Conservation (phyloP, 2,113 vertebrate species). For the Rhinolophus ferrumequinum region DNA sequence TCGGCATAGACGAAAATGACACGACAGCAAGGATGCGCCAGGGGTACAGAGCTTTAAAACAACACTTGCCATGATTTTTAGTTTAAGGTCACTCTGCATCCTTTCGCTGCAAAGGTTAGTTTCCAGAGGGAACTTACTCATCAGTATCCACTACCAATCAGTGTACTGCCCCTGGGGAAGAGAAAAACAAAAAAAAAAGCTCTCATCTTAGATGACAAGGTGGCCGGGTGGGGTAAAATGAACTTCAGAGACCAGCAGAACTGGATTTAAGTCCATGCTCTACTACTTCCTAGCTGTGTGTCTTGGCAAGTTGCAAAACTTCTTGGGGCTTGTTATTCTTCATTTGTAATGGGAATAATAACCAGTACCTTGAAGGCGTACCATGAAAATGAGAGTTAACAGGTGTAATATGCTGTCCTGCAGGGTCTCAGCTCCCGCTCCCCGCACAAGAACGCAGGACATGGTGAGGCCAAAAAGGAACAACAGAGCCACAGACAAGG, state of each 20-base stretch:
- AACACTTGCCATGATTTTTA: neutral
- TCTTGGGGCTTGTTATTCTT: neutral
- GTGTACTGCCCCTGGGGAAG: neutral
- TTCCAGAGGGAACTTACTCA: neutral
- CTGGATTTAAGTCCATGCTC: neutral
- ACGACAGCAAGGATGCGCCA: accelerated
- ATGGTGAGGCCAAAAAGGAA: too few species aligned
- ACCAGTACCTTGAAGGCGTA: neutral
- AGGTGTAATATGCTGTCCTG: neutral
- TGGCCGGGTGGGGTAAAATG: neutral
- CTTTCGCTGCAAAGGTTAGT: neutral
- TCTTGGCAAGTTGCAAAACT: neutral
- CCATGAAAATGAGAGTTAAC: neutral
- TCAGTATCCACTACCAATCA: neutral
- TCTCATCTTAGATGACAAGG: neutral
- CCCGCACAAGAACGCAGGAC: too few species aligned
- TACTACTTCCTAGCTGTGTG: neutral
- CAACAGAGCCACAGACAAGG: too few species aligned
- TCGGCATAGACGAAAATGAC: neutral
- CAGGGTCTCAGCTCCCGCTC: too few species aligned
- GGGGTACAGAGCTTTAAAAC: neutral
- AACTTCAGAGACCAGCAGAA: neutral
- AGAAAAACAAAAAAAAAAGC: neutral
- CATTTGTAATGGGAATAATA: neutral
- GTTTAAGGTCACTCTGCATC: neutral